These are phyloP conservation scores for Calyptomena viridis DNA, from an alignment of 2,113 vertebrate species.

Conservation along the genomic window DNA sequence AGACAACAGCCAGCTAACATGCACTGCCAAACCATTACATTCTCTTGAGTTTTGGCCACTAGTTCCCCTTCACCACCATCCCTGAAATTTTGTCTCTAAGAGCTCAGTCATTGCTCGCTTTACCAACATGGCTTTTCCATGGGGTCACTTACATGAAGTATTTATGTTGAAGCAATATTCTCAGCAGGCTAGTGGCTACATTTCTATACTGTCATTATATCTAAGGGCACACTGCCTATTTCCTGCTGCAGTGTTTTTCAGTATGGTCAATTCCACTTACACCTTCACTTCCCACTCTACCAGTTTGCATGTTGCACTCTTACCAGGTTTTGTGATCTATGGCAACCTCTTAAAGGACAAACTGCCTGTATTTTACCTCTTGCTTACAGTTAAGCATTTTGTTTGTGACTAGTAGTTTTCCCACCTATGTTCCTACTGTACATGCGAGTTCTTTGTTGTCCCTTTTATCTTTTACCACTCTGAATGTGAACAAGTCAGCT, in stretches of 20 bases:
- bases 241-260: background rate
- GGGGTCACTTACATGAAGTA: background rate
- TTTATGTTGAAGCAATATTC: background rate
- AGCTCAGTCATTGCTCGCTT: background rate
- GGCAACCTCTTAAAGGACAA: background rate
- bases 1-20: slow-evolving; percentile 75
- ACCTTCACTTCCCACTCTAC: background rate
- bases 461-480: background rate
- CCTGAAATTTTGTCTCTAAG: background rate
- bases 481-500: background rate
- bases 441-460: background rate
- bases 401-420: background rate
- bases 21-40: slow-evolving; percentile 74
- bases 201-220: background rate
- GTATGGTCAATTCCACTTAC: background rate
- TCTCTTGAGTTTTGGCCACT: background rate
- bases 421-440: background rate
- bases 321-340: background rate
- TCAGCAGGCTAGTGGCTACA: background rate
- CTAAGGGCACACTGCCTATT: background rate
- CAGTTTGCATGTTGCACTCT: fast-evolving
- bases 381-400: background rate
- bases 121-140: background rate
- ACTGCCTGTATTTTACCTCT: background rate
- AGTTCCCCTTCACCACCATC: background rate